A percentile compares a stretch with the other conserved stretches of the same genome.
Conservation (phyloP, 2,113 vertebrate species). For the Benitochromis conjunctus region DNA sequence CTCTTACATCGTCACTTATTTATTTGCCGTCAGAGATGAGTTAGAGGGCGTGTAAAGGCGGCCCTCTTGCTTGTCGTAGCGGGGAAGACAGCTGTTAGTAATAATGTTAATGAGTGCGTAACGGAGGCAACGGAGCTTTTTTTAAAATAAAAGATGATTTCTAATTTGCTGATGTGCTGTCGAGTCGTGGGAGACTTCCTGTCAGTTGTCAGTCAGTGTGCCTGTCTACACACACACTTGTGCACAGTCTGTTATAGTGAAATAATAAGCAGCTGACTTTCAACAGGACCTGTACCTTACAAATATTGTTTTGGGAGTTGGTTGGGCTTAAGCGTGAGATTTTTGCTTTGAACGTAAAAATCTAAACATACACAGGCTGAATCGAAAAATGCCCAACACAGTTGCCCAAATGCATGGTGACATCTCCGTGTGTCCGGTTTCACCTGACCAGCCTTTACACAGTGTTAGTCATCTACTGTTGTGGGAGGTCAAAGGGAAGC, state of each 20-base stretch:
- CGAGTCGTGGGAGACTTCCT: not conserved
- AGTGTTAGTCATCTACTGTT: not conserved
- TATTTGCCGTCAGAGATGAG: accelerated
- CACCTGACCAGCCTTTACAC: not conserved
- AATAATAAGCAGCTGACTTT: not conserved
- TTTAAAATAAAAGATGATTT: not conserved
- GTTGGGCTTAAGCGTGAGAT: no score
- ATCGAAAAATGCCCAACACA: not conserved
- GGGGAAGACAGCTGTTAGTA: not conserved
- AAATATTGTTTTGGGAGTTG: not conserved
- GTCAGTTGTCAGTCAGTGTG: not conserved
- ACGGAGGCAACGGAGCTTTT: not conserved
- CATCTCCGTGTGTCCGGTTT: not conserved
- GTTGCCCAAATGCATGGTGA: not conserved
- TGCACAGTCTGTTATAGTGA: not conserved
- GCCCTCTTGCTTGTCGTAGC: not conserved
- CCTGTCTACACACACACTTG: not conserved
- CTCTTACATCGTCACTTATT: not conserved
- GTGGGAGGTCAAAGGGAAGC: not conserved
- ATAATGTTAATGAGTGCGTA: not conserved
- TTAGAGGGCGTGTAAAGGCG: not conserved
- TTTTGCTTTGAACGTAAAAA: not conserved
- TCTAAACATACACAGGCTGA: not conserved
- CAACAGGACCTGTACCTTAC: not conserved
- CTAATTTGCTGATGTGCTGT: not conserved